Evolutionary conservation across 2,797 vertebrate species (phyloP).

Genomic region (Ibycter americanus): DNA sequence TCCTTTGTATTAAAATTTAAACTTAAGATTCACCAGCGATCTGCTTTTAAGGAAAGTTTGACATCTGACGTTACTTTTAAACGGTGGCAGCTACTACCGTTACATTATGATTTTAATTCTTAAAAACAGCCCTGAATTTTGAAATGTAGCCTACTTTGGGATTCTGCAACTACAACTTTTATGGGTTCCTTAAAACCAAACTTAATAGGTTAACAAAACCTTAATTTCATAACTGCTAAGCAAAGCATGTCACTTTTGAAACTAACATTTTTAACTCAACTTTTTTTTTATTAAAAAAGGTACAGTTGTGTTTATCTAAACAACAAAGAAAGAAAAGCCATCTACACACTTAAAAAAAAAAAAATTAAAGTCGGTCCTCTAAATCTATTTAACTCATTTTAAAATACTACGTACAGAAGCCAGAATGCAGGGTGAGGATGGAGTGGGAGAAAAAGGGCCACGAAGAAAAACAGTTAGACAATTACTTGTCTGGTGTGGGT

Average conservation of each 20-base stretch:
- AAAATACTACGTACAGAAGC: slow-evolving; percentile 81
- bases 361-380: slow-evolving; percentile 80
- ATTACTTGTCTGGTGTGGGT: slow-evolving; percentile 99
- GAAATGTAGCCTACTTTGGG: slow-evolving; percentile 99
- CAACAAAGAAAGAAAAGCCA: slow-evolving; percentile 82
- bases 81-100: slow-evolving; percentile 77
- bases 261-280: slow-evolving; percentile 79
- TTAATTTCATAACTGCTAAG: slow-evolving; percentile 76
- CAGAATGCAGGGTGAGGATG: slow-evolving; percentile 81
- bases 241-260: slow-evolving; percentile 80
- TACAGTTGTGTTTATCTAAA: slow-evolving; percentile 80
- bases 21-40: slow-evolving; percentile 77
- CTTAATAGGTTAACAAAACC: slow-evolving; percentile 78
- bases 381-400: slow-evolving; percentile 81
- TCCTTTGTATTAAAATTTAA: slow-evolving; percentile 78
- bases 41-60: slow-evolving; percentile 78
- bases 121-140: slow-evolving; percentile 90
- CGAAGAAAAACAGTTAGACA: slow-evolving; percentile 90
- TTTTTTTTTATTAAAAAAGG: slow-evolving; percentile 77
- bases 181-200: slow-evolving; percentile 80
- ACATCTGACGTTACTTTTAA: slow-evolving; percentile 75
- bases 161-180: slow-evolving; percentile 97
- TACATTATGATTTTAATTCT: slow-evolving; percentile 77
- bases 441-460: slow-evolving; percentile 80
- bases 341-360: slow-evolving; percentile 75